A percentile compares a stretch with the other conserved stretches of the same genome.
These are phyloP conservation scores for Leptopilina clavipes DNA, from an alignment of 1,140 invertebrate species.

Conservation along the genomic window DNA sequence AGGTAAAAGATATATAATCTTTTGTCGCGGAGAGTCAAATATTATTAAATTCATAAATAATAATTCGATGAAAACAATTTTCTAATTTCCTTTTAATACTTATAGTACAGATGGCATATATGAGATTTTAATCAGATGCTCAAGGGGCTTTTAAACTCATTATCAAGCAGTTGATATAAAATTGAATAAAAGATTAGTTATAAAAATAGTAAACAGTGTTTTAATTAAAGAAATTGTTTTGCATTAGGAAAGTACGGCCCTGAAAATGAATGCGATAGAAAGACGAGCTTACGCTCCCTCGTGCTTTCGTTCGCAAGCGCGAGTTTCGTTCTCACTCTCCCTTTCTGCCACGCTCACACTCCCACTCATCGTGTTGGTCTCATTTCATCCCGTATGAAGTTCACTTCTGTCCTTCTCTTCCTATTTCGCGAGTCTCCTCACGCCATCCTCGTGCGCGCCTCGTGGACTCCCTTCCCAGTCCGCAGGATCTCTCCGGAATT, in stretches of 20 bases:
- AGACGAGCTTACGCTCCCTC: slow-evolving; percentile 68
- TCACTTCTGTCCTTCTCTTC: slow-evolving; percentile 41
- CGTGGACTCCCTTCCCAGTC: slow-evolving; percentile 60
- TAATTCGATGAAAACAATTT: no score
- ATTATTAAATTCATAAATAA: no score
- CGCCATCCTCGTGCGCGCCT: slow-evolving; percentile 64
- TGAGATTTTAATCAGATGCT: no score
- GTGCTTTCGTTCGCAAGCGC: slow-evolving; percentile 67
- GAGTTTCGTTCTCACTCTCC: slow-evolving; percentile 55
- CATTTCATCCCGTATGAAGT: slow-evolving; percentile 33
- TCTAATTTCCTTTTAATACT: no score
- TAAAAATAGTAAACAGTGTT: no score
- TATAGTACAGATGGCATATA: no score
- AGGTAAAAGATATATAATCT: no score
- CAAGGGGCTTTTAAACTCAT: no score
- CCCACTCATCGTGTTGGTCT: slow-evolving; percentile 34
- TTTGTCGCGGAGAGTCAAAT: no score
- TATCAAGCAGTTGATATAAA: no score
- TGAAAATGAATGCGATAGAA: slow-evolving; percentile 48
- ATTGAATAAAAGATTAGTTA: no score
- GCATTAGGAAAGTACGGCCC: background rate
- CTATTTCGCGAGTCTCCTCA: slow-evolving; percentile 38
- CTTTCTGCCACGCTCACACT: slow-evolving; percentile 24
- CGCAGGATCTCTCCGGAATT: slow-evolving; percentile 40
- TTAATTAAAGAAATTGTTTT: background rate